Base-by-base conservation (phyloP, 2,797 vertebrate species). In the Pogoniulus pusillus region DNA sequence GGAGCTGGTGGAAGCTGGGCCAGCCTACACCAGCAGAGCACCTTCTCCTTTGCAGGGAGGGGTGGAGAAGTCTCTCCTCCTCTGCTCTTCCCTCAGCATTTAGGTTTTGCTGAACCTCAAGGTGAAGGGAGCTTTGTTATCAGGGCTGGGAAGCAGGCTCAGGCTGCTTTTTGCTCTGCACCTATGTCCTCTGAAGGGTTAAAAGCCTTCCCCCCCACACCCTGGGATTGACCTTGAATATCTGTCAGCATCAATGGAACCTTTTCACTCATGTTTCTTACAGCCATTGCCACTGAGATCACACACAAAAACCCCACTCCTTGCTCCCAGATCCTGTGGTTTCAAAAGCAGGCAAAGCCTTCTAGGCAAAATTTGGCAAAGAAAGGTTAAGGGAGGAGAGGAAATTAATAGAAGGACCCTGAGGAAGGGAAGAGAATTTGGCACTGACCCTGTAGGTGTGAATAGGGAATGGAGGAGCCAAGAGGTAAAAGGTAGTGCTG, bases 201-300 rank as follows among this genome's bases (percentile, higher is more conserved):
- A 10, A 87, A 68, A 77, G 41, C 29, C 24, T 6, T 22, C 17
- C 17, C 17, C 15, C 15, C 43, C 4, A 19, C 53, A 45, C 80
- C 32, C 75, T 30, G 0, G 3, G 6, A 7, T 1, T 39, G 69
- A 7, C 1, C 4, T 24, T 53, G 64, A 16, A 2, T 2, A 12
- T 15, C 45, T 32, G 15, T 23, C 72, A 84, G 51, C 49, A 54
- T 15, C 81, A 13, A 24, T 65, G n/a, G 2, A 27, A 14, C 10
- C 20, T 45, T 37, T 70, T 59, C 72, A 35, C 65, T 59, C 64
- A 62, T 24, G 20, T 22, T 32, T 54, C n/a, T 10, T 29, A 22
- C 17, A 41, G 76, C 53, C 32, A 8, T 41, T 55, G 26, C 54
- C 64, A 11, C 34, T 2, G 12, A 47, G 22, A 11, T 47, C 45